Conservation (phyloP, 1,140 invertebrate species). For the Euwallacea fornicatus region DNA sequence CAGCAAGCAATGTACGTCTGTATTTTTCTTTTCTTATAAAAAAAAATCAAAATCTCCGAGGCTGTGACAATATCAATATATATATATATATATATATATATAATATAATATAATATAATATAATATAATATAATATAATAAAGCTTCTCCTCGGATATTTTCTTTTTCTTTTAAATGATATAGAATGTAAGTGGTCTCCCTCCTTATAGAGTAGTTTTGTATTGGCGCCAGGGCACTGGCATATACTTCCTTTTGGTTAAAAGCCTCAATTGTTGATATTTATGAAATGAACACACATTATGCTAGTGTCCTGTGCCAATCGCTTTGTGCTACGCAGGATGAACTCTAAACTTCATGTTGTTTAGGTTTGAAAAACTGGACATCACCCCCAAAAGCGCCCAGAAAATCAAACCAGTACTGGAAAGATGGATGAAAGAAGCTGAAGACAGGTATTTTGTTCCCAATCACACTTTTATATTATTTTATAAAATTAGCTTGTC, state of each 20-base stretch:
- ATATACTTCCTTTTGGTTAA: slow-evolving; percentile 48
- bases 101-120: no score
- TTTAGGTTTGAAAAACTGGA: slow-evolving; percentile 98
- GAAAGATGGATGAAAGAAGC: slow-evolving; percentile 98
- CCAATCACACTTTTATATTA: neutral
- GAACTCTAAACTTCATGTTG: neutral
- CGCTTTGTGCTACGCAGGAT: slow-evolving; percentile 3
- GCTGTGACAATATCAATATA: neutral
- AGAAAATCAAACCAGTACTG: slow-evolving; percentile 98
- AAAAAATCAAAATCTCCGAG: slow-evolving; percentile 23
- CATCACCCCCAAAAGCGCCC: slow-evolving; percentile 98
- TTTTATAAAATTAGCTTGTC: slow-evolving; percentile 51
- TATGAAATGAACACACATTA: slow-evolving; percentile 41
- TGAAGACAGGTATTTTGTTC: slow-evolving; percentile 78
- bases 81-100: no score
- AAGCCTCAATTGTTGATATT: no score
- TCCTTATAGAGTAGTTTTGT: slow-evolving; percentile 35
- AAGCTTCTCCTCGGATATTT: neutral
- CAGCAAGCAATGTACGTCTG: slow-evolving; percentile 85
- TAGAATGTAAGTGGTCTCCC: neutral
- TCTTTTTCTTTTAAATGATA: neutral
- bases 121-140: no score
- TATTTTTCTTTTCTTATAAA: slow-evolving; percentile 27
- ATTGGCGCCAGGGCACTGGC: slow-evolving; percentile 81
- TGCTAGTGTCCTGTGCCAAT: slow-evolving; percentile 71